These are phyloP conservation scores for Eurystomus gularis DNA, from an alignment of 2,113 vertebrate species.

Conservation along the genomic window DNA sequence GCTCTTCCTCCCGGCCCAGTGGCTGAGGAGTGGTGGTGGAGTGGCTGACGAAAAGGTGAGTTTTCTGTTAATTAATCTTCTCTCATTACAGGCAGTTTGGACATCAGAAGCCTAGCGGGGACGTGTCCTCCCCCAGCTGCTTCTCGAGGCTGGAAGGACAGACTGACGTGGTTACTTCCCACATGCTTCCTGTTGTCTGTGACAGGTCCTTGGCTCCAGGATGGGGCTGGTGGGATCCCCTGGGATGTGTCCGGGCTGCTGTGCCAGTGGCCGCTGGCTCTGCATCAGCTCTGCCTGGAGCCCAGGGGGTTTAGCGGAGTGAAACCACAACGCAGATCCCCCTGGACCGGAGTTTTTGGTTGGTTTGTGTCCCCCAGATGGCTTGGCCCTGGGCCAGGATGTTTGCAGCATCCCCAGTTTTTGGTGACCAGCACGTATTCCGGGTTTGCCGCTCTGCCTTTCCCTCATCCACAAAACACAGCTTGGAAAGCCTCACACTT, in stretches of 20 bases:
- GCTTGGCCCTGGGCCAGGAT: neutral
- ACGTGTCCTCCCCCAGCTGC: neutral
- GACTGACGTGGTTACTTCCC: neutral
- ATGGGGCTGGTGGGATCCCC: neutral
- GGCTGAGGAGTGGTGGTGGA: rapidly evolving
- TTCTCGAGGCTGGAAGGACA: neutral
- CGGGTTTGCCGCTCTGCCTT: neutral
- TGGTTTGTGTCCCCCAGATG: neutral
- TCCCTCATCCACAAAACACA: rapidly evolving
- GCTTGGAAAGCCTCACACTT: neutral
- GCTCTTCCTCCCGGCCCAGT: neutral
- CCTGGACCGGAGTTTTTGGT: neutral
- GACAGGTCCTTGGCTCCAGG: neutral
- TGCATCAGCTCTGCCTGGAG: neutral
- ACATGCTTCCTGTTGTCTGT: neutral
- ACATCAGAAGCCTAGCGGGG: neutral
- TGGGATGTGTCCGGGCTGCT: rapidly evolving
- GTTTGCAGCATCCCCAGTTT: neutral
- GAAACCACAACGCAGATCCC: neutral
- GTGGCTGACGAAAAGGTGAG: neutral
- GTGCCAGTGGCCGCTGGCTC: rapidly evolving
- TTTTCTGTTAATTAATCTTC: neutral
- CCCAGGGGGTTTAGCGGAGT: neutral
- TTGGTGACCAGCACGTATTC: neutral
- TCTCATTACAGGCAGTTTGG: neutral